Base-by-base conservation (phyloP, 2,797 vertebrate genomes). In the Threskiornis aethiopicus region DNA sequence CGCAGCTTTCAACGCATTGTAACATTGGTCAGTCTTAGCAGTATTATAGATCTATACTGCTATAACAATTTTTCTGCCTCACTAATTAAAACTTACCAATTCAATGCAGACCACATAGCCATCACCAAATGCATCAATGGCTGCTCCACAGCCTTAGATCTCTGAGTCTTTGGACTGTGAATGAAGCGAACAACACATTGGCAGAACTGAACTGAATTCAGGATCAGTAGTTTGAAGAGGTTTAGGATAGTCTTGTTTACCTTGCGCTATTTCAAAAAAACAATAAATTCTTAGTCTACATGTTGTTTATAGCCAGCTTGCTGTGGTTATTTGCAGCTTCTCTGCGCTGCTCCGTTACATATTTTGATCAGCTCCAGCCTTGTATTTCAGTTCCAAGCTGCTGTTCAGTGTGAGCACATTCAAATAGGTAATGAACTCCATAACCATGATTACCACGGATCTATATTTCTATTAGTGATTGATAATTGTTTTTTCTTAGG, bases 1-100 rank as follows among this genome's bases (percentile, higher is more conserved):
- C 5, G 16, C 1, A 5, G 16, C 28, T 91, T n/a, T 49, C 24
- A 14, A 12, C 41, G 26, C 3, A 9, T 2, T 9, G 0, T 1
- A 65, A 16, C 9, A 6, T 17, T 5, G 42, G 37, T 51, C 52
- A 67, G 28, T 35, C 57, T 57, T 33, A 57, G 59, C 59, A 62
- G 19, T 9, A 22, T 21, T 41, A 35, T 10, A 67, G 66, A 77
- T 29, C 13, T 41, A 4, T 22, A 44, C 51, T 89, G 55, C 41
- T 85, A 6, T 20, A 66, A 16, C 2, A 13, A 6, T 1, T 90
- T 65, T 41, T 15, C n/a, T 65, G 21, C 22, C 12, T 21, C 11
- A 16, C 9, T 64, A n/a, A 79, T 57, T 31, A n/a, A 54, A 41
- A 61, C 31, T 20, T 52, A 33, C 28, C 1, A 58, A 65, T 42